These are phyloP conservation scores for Gymnothorax reevesii DNA, from an alignment of 2,797 vertebrate genomes.

Conservation along the genomic window DNA sequence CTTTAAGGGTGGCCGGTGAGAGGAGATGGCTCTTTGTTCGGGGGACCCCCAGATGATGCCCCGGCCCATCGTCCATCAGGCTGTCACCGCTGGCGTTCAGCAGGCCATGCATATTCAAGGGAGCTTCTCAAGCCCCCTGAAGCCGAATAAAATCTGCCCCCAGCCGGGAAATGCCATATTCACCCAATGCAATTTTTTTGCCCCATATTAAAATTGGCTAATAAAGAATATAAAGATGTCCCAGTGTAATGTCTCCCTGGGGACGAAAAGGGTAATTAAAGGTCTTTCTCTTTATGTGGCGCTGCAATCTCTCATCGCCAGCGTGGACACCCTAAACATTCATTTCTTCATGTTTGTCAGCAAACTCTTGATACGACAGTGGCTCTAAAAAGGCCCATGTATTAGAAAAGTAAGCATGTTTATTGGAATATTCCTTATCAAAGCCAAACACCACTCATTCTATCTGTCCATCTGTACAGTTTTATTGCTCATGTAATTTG, in stretches of 20 bases:
- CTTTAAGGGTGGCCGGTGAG: slow-evolving; percentile 44
- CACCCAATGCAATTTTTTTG: slow-evolving; percentile 55
- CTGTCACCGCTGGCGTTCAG: slow-evolving; percentile 68
- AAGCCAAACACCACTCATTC: background rate
- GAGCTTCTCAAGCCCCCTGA: slow-evolving; percentile 40
- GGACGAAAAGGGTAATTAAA: slow-evolving; percentile 72
- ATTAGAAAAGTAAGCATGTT: background rate
- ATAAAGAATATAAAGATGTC: slow-evolving; percentile 79
- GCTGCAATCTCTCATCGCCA: slow-evolving; percentile 67
- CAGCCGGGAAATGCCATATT: slow-evolving; percentile 61
- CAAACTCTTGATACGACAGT: background rate
- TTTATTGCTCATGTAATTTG: background rate
- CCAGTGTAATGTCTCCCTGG: slow-evolving; percentile 68
- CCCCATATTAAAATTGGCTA: slow-evolving; percentile 77
- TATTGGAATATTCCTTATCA: background rate
- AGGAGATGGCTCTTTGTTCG: slow-evolving; percentile 58
- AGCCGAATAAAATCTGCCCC: slow-evolving; percentile 58
- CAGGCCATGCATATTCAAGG: slow-evolving; percentile 61
- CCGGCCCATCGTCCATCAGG: slow-evolving; percentile 67
- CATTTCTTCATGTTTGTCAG: background rate
- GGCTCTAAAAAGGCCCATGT: background rate
- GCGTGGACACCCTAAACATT: slow-evolving; percentile 54
- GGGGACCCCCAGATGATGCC: slow-evolving; percentile 68
- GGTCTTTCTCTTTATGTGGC: slow-evolving; percentile 71
- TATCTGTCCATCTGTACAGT: background rate